Percentiles rank a stretch among this genome's conserved stretches.
phyloP scores from a whole-genome alignment of 2,888 invertebrate genomes.

The Phengaris arion region DNA sequence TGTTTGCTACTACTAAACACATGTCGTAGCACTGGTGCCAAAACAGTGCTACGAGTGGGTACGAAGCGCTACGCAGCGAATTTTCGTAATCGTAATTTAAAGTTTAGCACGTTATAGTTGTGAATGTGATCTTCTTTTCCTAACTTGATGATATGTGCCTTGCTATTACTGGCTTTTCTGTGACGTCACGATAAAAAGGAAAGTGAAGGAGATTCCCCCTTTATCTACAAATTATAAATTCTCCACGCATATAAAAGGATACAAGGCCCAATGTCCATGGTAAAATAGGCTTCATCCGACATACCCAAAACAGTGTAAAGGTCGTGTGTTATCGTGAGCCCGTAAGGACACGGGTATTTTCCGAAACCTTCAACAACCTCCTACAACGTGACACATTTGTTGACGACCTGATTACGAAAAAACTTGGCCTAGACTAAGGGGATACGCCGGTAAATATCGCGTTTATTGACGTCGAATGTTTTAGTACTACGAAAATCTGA shows the following conservation, averaged over 20 bases:
- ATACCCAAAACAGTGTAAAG: constrained; percentile 1
- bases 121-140: no score
- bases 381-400: not conserved
- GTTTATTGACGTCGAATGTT: no score
- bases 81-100: not conserved
- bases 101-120: no score
- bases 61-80: not conserved
- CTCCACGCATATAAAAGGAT: not conserved
- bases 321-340: constrained; percentile 5
- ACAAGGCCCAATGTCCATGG: not conserved
- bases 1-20: no score
- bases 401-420: constrained; percentile 3
- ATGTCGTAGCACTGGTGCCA: not conserved
- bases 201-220: not conserved
- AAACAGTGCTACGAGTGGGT: not conserved
- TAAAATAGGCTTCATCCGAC: not conserved
- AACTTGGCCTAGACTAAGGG: not conserved
- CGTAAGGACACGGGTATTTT: constrained; percentile 8
- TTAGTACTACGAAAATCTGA: no score
- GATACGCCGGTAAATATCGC: not conserved
- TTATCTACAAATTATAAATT: not conserved
- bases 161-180: no score
- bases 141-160: no score
- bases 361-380: constrained; percentile 5
- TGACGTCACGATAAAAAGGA: no score